Evolutionary conservation across 2,113 vertebrate genomes (phyloP).

Genomic region (Onychorhynchus coronatus): DNA sequence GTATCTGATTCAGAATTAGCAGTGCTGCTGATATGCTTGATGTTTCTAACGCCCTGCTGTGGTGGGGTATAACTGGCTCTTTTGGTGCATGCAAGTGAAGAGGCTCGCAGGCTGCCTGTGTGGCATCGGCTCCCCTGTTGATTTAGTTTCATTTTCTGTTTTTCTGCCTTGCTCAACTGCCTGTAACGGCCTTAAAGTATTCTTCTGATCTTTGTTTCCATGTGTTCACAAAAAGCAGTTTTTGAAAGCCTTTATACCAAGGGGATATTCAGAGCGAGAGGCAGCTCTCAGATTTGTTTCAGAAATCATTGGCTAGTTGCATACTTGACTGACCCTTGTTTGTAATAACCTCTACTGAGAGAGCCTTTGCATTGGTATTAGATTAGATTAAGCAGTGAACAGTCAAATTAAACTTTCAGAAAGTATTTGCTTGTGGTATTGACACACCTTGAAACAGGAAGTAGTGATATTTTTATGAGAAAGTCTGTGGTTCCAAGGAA

Average conservation of each 20-base stretch:
- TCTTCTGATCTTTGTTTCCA: constrained; percentile 67
- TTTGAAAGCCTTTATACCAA: constrained; percentile 29
- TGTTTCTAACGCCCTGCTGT: neutral
- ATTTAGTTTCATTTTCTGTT: constrained; percentile 72
- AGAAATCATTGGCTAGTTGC: constrained; percentile 9
- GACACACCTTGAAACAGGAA: neutral
- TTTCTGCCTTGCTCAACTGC: constrained; percentile 65
- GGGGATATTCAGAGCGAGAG: constrained; percentile 24
- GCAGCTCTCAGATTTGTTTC: neutral
- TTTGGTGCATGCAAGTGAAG: neutral
- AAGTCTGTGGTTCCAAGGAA: neutral
- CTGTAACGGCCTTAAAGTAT: constrained; percentile 58
- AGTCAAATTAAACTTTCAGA: neutral
- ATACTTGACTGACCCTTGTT: neutral
- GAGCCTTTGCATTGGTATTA: neutral
- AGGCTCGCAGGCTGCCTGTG: constrained; percentile 1
- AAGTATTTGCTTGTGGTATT: neutral
- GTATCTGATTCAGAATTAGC: neutral
- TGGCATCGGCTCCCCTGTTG: constrained; percentile 62
- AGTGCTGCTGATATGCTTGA: neutral
- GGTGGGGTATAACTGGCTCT: neutral
- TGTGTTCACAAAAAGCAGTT: constrained; percentile 38
- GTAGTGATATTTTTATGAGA: neutral
- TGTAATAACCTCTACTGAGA: neutral
- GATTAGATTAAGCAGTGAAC: neutral